A percentile compares a stretch with the other conserved stretches of the same genome.
phyloP scores from a whole-genome alignment of 2,888 invertebrate species.

The Acrocyrtus sp. region DNA sequence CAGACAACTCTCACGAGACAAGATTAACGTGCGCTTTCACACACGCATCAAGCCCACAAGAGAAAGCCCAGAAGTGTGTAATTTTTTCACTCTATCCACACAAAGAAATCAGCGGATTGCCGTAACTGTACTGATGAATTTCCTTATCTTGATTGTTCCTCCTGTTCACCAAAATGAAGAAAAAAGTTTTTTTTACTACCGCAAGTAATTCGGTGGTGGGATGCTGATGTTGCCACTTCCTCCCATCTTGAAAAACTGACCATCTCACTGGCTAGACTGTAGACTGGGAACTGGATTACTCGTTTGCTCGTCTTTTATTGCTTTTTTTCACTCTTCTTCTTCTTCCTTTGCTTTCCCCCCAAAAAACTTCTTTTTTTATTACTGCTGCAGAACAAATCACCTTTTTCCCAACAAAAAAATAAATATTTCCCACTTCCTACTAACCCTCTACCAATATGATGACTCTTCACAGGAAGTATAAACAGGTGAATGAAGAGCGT shows the following conservation, averaged over 20 bases:
- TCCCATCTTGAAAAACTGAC: constrained; percentile 1
- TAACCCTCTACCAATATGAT: too few relatives aligned
- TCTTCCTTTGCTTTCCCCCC: background rate
- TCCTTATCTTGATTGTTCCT: too few relatives aligned
- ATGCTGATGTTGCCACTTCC: background rate
- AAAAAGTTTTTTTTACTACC: too few relatives aligned
- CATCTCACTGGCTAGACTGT: constrained; percentile 11
- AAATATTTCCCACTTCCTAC: too few relatives aligned
- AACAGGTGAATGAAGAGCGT: too few relatives aligned
- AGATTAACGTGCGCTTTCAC: background rate
- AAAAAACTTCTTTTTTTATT: background rate
- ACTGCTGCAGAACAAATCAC: background rate
- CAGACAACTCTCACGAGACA: background rate
- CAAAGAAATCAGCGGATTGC: constrained; percentile 60
- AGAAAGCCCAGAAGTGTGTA: background rate
- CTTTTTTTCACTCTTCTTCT: background rate
- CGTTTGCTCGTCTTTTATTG: background rate
- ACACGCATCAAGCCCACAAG: background rate
- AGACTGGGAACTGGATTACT: background rate
- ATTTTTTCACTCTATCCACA: constrained; percentile 47
- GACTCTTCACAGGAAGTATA: too few relatives aligned
- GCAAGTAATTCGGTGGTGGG: background rate
- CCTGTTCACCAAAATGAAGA: background rate
- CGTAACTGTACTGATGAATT: constrained; percentile 22
- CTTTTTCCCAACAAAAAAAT: background rate